A percentile compares a stretch with the other conserved stretches of the same genome.
These are phyloP conservation scores for Amphipyra tragopoginis DNA, from an alignment of 2,888 invertebrate genomes.

Conservation along the genomic window DNA sequence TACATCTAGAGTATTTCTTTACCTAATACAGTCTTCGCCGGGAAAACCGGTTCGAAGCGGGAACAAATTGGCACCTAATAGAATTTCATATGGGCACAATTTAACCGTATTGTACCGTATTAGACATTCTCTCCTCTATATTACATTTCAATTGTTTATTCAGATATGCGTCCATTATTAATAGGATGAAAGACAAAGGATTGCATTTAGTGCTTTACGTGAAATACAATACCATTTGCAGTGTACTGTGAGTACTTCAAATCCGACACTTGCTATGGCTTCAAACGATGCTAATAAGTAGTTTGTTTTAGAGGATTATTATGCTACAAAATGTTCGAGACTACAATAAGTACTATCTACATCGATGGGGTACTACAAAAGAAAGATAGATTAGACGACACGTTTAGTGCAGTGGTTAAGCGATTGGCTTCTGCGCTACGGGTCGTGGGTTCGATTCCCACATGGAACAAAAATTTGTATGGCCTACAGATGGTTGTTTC, in stretches of 20 bases:
- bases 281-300: constrained; percentile 38
- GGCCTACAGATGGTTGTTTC: too few relatives aligned
- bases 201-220: constrained; percentile 28
- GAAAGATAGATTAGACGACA: too few relatives aligned
- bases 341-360: too few relatives aligned
- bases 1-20: constrained; percentile 50
- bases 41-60: constrained; percentile 33
- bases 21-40: constrained; percentile 50
- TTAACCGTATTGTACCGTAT: constrained; percentile 38
- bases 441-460: too few relatives aligned
- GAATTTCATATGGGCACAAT: constrained; percentile 58
- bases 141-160: constrained; percentile 33
- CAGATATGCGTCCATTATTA: constrained; percentile 43
- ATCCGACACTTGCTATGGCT: constrained; percentile 46
- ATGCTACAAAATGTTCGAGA: neutral
- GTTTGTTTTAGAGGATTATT: constrained; percentile 12
- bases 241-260: constrained; percentile 21
- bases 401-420: too few relatives aligned
- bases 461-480: too few relatives aligned
- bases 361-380: too few relatives aligned
- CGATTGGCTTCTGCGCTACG: too few relatives aligned
- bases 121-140: constrained; percentile 14
- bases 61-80: constrained; percentile 57
- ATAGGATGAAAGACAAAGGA: constrained; percentile 33
- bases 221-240: constrained; percentile 30